These are phyloP conservation scores for Cariama cristata DNA, from an alignment of 2,113 vertebrate genomes.

Conservation along the genomic window DNA sequence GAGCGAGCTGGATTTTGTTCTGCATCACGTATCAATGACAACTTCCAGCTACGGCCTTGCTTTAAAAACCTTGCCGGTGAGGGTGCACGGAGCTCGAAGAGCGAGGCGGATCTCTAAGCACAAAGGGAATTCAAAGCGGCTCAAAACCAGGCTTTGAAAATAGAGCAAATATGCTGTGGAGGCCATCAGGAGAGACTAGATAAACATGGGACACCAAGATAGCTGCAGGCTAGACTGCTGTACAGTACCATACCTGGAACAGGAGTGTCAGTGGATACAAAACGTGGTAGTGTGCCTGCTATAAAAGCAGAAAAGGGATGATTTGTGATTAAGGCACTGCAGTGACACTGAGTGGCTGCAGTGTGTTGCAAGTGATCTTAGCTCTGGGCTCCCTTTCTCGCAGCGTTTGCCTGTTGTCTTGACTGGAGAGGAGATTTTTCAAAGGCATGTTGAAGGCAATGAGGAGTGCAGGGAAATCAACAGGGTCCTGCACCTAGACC, in stretches of 20 bases:
- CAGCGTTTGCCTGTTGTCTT: fast-evolving
- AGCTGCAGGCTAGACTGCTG: not conserved
- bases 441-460: not conserved
- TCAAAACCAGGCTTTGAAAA: slow-evolving; percentile 17
- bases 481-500: not conserved
- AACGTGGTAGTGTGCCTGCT: not conserved
- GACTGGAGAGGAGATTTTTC: not conserved
- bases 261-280: not conserved
- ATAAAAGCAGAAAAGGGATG: not conserved
- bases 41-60: slow-evolving; percentile 8
- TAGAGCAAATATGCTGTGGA: slow-evolving; percentile 1
- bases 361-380: not conserved
- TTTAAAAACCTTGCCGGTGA: slow-evolving; percentile 2
- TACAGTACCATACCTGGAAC: not conserved
- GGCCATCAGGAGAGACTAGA: slow-evolving; percentile 16
- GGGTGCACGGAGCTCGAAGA: not conserved
- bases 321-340: slow-evolving; percentile 12
- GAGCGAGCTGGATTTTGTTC: slow-evolving; percentile 60
- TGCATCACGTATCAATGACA: slow-evolving; percentile 64
- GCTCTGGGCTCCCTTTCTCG: not conserved
- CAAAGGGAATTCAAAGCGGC: slow-evolving; percentile 46
- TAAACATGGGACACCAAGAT: not conserved
- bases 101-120: slow-evolving; percentile 14
- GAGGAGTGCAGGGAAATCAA: not conserved
- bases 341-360: slow-evolving; percentile 27